A percentile compares a stretch with the other conserved stretches of the same genome.
These are phyloP conservation scores for Apostichopus californicus DNA, from an alignment of 35 echinoderm and acorn worm species.

Conservation along the genomic window DNA sequence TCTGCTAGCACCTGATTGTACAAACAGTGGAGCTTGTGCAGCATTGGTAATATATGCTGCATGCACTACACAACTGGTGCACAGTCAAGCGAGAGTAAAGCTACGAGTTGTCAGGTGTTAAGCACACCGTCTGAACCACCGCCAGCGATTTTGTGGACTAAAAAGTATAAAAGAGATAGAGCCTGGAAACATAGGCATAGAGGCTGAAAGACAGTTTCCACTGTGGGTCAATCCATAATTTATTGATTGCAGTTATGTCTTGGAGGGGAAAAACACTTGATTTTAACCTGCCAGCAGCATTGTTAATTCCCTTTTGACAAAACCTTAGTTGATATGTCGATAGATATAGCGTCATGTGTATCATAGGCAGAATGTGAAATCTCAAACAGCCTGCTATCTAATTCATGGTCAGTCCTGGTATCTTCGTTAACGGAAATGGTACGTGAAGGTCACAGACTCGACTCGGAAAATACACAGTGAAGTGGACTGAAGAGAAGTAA, in stretches of 20 bases:
- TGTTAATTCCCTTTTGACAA: slow-evolving; percentile 31
- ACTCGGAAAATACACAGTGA: not conserved
- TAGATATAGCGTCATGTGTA: not conserved
- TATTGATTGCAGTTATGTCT: slow-evolving; percentile 39
- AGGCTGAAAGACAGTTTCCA: slow-evolving; percentile 36
- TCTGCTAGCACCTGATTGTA: not conserved
- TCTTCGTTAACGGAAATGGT: not conserved
- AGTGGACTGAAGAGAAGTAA: not conserved
- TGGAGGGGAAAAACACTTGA: slow-evolving; percentile 43
- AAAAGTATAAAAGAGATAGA: slow-evolving; percentile 12
- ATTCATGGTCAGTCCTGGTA: not conserved
- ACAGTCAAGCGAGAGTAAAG: slow-evolving; percentile 17
- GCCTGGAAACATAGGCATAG: slow-evolving; percentile 11
- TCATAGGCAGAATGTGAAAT: not conserved
- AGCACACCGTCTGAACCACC: slow-evolving; percentile 33
- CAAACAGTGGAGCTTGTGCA: slow-evolving; percentile 12
- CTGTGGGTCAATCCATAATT: slow-evolving; percentile 42
- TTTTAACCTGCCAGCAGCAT: slow-evolving; percentile 25
- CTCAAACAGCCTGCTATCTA: not conserved
- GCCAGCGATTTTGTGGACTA: slow-evolving; percentile 12
- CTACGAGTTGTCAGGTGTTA: slow-evolving; percentile 30
- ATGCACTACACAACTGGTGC: not conserved
- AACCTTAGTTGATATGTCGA: slow-evolving; percentile 12
- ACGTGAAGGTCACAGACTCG: slow-evolving; percentile 2
- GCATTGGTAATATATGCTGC: not conserved